phyloP scores from a whole-genome alignment of 2,797 vertebrate genomes.

The Anisognathus igniventris region DNA sequence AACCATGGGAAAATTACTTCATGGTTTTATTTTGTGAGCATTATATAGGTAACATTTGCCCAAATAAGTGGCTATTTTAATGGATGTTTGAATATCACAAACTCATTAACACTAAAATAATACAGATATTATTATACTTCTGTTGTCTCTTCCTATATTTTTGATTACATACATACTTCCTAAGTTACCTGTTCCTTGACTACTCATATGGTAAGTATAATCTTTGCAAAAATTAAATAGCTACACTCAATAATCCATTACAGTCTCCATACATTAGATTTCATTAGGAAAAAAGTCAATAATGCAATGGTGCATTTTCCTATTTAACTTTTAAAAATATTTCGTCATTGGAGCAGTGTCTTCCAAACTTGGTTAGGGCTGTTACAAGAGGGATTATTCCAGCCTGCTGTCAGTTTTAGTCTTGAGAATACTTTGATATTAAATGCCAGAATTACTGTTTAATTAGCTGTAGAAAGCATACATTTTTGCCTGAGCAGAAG shows the following conservation, averaged over 20 bases:
- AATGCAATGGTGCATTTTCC: background rate
- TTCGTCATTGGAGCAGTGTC: background rate
- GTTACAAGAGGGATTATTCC: background rate
- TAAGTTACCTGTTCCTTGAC: background rate
- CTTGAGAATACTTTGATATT: background rate
- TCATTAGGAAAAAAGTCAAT: background rate
- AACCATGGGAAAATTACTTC: background rate
- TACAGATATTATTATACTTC: background rate
- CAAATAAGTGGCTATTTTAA: background rate
- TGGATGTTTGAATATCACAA: background rate
- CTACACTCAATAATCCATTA: background rate
- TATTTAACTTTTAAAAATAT: background rate
- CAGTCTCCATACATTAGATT: background rate
- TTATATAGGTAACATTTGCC: background rate
- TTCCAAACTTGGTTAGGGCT: background rate
- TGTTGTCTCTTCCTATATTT: background rate
- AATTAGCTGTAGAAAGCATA: background rate
- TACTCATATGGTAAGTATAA: background rate
- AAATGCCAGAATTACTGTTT: background rate
- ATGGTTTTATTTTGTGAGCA: background rate
- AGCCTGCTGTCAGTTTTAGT: background rate
- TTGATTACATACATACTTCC: background rate
- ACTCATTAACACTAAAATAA: background rate
- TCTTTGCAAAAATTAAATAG: background rate
- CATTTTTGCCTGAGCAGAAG: background rate